Percentiles rank a stretch among this genome's conserved stretches.
These are phyloP conservation scores for Falco peregrinus DNA, from an alignment of 2,797 vertebrate genomes.

Conservation along the genomic window DNA sequence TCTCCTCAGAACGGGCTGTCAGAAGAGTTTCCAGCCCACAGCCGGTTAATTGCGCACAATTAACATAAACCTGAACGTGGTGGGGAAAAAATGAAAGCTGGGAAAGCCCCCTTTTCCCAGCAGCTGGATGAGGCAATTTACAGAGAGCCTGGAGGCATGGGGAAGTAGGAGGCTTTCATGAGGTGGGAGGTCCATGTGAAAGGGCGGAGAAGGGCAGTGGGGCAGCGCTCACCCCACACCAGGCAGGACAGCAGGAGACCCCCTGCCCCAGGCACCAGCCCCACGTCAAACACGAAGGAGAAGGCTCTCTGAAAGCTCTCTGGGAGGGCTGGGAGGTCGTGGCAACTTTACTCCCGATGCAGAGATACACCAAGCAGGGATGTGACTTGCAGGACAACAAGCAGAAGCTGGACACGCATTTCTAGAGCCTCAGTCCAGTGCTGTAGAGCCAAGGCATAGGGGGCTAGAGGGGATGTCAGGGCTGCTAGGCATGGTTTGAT, in stretches of 20 bases:
- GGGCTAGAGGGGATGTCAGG: not conserved
- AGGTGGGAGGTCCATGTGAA: not conserved
- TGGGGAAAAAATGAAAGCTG: constrained; percentile 21
- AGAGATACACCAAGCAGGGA: not conserved
- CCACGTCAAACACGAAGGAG: fast-evolving
- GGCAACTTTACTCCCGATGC: not conserved
- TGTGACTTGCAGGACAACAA: not conserved
- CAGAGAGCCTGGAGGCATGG: not conserved
- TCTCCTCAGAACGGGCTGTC: not conserved
- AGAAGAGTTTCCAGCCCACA: constrained; percentile 42
- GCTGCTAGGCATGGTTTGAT: not conserved
- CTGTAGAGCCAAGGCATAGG: fast-evolving
- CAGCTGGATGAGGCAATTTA: constrained; percentile 42
- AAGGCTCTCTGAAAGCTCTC: not conserved
- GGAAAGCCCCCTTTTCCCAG: constrained; percentile 60
- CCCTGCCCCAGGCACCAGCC: not conserved
- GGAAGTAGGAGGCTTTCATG: constrained; percentile 20
- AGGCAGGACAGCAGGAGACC: not conserved
- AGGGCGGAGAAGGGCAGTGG: not conserved
- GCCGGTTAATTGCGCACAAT: not conserved
- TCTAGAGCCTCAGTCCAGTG: not conserved
- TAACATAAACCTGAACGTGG: constrained; percentile 26
- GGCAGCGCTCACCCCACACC: not conserved
- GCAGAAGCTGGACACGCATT: not conserved
- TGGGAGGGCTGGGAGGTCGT: fast-evolving